phyloP scores from a whole-genome alignment of 1,140 invertebrate genomes.

The Hycleus cichorii region DNA sequence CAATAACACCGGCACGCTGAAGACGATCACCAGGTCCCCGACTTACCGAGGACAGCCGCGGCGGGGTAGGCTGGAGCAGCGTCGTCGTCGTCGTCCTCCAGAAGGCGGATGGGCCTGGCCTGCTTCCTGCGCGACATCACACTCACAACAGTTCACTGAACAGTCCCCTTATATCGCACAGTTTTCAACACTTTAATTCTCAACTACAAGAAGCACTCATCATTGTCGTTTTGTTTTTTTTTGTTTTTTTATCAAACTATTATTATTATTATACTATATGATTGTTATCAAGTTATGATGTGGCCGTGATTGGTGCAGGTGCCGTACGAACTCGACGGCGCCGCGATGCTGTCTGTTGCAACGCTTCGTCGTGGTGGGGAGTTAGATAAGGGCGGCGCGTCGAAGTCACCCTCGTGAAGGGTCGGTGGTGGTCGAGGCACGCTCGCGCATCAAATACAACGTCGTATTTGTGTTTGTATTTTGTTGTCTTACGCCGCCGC shows the following conservation, averaged over 20 bases:
- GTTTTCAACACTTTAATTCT: no score
- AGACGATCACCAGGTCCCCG: no score
- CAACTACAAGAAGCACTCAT: not conserved
- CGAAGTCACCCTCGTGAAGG: slow-evolving; percentile 34
- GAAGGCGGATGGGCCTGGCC: slow-evolving; percentile 48
- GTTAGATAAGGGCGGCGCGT: slow-evolving; percentile 38
- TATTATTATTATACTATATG: slow-evolving; percentile 19
- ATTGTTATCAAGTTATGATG: slow-evolving; percentile 33
- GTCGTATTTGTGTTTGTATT: no score
- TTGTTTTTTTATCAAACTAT: not conserved
- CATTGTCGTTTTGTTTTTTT: not conserved
- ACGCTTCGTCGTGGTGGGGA: slow-evolving; percentile 36
- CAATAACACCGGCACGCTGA: no score
- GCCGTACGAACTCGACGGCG: slow-evolving; percentile 36
- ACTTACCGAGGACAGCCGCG: not conserved
- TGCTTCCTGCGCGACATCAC: slow-evolving; percentile 56
- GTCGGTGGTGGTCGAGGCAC: slow-evolving; percentile 30
- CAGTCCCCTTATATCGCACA: not conserved
- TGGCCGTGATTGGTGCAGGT: slow-evolving; percentile 30
- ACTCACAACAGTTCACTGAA: slow-evolving; percentile 22
- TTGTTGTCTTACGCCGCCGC: no score
- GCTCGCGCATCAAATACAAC: slow-evolving; percentile 17
- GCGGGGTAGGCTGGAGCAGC: not conserved
- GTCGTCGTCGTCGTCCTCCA: slow-evolving; percentile 40
- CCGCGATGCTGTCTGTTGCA: slow-evolving; percentile 39